Evolutionary conservation across 37 sponge, comb jelly and placozoan genomes (phyloP).

Genomic region (Bolinopsis microptera): DNA sequence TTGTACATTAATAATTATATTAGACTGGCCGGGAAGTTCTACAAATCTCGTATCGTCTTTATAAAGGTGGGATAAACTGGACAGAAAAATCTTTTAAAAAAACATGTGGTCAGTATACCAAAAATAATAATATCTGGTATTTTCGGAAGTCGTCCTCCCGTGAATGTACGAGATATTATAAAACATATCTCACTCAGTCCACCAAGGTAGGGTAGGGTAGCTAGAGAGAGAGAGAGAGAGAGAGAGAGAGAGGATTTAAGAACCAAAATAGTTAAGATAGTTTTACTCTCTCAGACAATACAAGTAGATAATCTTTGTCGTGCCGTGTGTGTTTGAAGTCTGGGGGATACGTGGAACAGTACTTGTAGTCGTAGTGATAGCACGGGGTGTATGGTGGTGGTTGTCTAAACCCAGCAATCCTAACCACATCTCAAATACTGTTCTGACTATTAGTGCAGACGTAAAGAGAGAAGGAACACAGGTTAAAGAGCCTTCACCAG

Average conservation of each 20-base stretch:
- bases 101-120: too few species aligned
- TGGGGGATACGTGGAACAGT: not conserved
- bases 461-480: not conserved
- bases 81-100: too few species aligned
- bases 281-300: not conserved
- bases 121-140: not conserved
- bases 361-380: not conserved
- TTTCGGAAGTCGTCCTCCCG: not conserved
- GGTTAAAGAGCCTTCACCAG: too few species aligned
- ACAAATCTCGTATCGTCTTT: not conserved
- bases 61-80: not conserved
- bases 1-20: not conserved
- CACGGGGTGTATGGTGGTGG: not conserved
- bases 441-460: not conserved
- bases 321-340: not conserved
- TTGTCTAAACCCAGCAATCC: not conserved
- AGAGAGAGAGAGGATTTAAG: not conserved
- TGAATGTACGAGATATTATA: not conserved
- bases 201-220: not conserved
- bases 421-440: not conserved
- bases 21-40: not conserved
- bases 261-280: not conserved
- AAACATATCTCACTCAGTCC: not conserved
- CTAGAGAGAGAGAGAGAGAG: not conserved
- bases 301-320: not conserved